These are phyloP conservation scores for Ptilonorhynchus violaceus DNA, from an alignment of 2,113 vertebrate species.

Conservation along the genomic window DNA sequence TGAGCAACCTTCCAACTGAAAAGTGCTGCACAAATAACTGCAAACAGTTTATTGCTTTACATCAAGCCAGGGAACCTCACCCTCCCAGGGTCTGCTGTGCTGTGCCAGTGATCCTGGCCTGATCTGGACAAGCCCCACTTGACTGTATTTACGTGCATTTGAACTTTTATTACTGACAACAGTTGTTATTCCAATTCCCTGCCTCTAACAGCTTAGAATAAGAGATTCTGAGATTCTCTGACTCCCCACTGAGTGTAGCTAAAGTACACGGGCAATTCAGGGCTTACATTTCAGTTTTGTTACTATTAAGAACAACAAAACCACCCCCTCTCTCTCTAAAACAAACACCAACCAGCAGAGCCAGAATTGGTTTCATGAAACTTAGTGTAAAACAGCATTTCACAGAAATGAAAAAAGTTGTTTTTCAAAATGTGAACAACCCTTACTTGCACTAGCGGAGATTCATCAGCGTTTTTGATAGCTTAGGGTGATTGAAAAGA, in stretches of 20 bases:
- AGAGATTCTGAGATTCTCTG: neutral
- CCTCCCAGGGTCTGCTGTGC: neutral
- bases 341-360: neutral
- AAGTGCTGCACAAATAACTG: neutral
- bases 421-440: neutral
- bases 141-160: neutral
- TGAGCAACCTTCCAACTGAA: neutral
- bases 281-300: neutral
- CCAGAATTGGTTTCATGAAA: neutral
- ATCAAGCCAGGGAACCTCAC: neutral
- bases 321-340: neutral
- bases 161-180: neutral
- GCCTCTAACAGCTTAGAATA: neutral
- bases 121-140: neutral
- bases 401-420: neutral
- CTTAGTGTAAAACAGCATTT: neutral
- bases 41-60: neutral
- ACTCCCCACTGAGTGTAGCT: neutral
- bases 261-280: neutral
- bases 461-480: neutral
- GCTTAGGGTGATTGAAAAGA: neutral
- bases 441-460: neutral
- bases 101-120: neutral
- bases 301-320: neutral
- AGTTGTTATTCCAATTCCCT: neutral